A percentile compares a stretch with the other conserved stretches of the same genome.
Evolutionary conservation across 2,797 vertebrate genomes (phyloP).

Genomic region (Thaleichthys pacificus): DNA sequence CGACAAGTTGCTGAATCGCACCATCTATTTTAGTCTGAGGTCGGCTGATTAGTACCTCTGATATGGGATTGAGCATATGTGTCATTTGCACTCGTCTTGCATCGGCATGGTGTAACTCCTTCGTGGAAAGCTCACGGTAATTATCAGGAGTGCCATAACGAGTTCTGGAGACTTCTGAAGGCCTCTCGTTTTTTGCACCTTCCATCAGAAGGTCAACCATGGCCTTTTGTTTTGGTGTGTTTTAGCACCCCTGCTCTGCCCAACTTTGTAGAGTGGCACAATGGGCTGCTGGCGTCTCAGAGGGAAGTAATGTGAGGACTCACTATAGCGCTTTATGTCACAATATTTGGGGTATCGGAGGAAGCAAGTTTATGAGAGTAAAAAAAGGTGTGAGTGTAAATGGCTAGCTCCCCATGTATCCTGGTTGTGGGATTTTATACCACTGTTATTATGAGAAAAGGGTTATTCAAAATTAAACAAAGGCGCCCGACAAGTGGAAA

Average conservation of each 20-base stretch:
- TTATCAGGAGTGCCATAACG: conserved; percentile 56
- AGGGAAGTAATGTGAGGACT: conserved; percentile 54
- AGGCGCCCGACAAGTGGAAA: conserved; percentile 63
- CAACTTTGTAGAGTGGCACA: conserved; percentile 52
- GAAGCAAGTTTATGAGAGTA: conserved; percentile 70
- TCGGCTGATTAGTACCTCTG: conserved; percentile 70
- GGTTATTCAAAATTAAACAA: conserved; percentile 70
- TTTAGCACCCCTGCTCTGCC: conserved; percentile 50
- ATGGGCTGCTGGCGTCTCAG: conserved; percentile 19
- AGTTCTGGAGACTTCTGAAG: conserved; percentile 32
- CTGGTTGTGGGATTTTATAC: conserved; percentile 45
- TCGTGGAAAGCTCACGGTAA: conserved; percentile 62
- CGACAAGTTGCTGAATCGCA: conserved; percentile 73
- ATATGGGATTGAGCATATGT: conserved; percentile 59
- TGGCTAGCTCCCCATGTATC: conserved; percentile 55
- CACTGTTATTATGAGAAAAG: conserved; percentile 47
- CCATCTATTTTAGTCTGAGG: conserved; percentile 41
- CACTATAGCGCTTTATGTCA: conserved; percentile 70
- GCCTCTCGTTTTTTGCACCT: conserved; percentile 61
- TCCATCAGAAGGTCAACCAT: conserved; percentile 61
- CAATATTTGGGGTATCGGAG: conserved; percentile 75
- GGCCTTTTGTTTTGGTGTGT: conserved; percentile 48
- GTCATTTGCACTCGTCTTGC: conserved; percentile 61
- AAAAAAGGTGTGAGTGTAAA: conserved; percentile 72
- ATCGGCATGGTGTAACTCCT: conserved; percentile 61